Evolutionary conservation across 2,888 invertebrate genomes (phyloP).

Genomic region (Philopedon plagiatum): DNA sequence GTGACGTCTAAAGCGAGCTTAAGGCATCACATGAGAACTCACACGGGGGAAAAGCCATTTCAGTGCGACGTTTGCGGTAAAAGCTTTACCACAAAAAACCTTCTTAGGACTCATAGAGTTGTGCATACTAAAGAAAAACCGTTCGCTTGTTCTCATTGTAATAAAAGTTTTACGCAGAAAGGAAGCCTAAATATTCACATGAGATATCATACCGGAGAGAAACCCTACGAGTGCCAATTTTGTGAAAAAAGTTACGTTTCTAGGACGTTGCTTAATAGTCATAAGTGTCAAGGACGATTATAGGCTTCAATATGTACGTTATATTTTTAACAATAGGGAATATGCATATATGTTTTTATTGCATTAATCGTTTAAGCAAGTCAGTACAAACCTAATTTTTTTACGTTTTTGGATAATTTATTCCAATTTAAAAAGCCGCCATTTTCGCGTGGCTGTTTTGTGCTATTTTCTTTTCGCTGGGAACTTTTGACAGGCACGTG

Average conservation of each 20-base stretch:
- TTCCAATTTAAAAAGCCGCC: no score
- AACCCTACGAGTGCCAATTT: conserved; percentile 50
- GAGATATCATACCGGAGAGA: conserved; percentile 72
- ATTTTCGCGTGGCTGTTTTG: no score
- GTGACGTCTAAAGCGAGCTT: conserved; percentile 52
- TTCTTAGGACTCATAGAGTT: conserved; percentile 71
- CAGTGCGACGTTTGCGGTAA: conserved; percentile 67
- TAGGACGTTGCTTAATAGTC: conserved; percentile 57
- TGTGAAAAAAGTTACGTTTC: conserved; percentile 54
- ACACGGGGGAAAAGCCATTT: conserved; percentile 67
- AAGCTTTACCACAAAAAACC: conserved; percentile 64
- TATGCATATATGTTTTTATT: no score
- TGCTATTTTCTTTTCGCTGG: no score
- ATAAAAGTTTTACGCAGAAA: conserved; percentile 72
- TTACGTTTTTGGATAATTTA: no score
- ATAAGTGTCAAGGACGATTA: conserved; percentile 52
- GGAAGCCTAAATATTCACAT: conserved; percentile 71
- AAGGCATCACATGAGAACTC: conserved; percentile 60
- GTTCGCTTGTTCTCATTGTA: conserved; percentile 71
- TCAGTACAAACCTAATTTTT: no score
- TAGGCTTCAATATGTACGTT: neutral
- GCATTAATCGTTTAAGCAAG: no score
- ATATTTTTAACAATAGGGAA: no score
- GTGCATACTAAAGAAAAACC: conserved; percentile 72
- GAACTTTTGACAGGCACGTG: no score